These are phyloP conservation scores for Chroicocephalus ridibundus DNA, from an alignment of 2,113 vertebrate species.

Conservation along the genomic window DNA sequence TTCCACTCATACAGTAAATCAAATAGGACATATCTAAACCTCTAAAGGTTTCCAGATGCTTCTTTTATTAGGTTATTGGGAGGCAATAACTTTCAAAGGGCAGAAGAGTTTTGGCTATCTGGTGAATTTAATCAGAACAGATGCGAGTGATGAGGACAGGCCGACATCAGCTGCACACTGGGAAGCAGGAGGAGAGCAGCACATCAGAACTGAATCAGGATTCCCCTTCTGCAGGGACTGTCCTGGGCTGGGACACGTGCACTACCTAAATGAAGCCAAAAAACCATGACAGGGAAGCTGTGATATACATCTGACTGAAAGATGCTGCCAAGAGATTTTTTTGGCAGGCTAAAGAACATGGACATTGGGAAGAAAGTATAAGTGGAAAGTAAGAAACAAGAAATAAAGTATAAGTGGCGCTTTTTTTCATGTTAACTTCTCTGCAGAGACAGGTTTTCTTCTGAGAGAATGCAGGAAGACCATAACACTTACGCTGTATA, in stretches of 20 bases:
- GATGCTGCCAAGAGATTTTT: background rate
- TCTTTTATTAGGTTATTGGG: background rate
- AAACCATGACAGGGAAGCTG: background rate
- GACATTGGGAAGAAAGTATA: background rate
- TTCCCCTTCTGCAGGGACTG: background rate
- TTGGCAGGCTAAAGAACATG: background rate
- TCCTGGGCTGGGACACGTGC: background rate
- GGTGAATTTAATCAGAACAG: background rate
- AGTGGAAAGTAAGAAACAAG: background rate
- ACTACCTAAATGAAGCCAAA: background rate
- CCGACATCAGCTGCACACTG: background rate
- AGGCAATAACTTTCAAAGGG: background rate
- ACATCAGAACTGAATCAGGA: background rate
- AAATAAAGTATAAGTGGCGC: background rate
- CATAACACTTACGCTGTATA: background rate
- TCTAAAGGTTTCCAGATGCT: conserved; percentile 5
- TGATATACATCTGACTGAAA: background rate
- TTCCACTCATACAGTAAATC: background rate
- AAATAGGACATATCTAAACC: background rate
- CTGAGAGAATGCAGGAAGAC: background rate
- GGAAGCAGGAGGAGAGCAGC: background rate
- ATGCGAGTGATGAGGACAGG: background rate
- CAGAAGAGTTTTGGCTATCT: background rate
- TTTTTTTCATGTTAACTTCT: background rate
- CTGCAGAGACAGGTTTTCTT: background rate